phyloP scores from a whole-genome alignment of 92 coral and sea anemone species.

The Umimayanthus kanabou region DNA sequence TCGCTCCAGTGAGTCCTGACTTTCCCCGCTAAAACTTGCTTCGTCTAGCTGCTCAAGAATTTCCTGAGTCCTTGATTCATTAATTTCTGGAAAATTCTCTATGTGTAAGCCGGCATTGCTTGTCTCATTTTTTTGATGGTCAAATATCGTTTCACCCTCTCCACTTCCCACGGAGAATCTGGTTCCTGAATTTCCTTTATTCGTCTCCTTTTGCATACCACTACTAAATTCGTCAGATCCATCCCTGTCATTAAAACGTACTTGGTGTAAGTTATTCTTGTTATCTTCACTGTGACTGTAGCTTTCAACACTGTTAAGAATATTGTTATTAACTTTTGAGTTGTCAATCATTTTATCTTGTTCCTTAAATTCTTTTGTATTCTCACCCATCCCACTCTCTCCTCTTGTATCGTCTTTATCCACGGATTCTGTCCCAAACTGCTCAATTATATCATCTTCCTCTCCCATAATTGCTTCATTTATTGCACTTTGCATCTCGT shows the following conservation, averaged over 20 bases:
- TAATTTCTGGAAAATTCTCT: neutral
- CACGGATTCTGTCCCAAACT: neutral
- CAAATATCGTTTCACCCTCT: neutral
- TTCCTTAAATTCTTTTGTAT: neutral
- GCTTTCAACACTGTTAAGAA: neutral
- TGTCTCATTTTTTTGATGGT: neutral
- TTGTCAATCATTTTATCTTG: neutral
- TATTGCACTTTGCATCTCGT: neutral
- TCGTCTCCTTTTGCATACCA: neutral
- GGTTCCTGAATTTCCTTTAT: neutral
- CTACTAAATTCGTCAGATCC: neutral
- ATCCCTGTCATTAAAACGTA: neutral
- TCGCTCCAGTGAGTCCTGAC: slow-evolving; percentile 21
- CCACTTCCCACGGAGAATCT: neutral
- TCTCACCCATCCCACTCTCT: neutral
- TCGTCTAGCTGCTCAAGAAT: slow-evolving; percentile 64
- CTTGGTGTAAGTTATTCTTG: neutral
- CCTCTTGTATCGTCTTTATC: neutral
- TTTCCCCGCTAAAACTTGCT: slow-evolving; percentile 56
- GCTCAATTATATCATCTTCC: neutral
- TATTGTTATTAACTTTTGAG: neutral
- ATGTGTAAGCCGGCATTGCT: neutral
- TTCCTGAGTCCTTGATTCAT: slow-evolving; percentile 45
- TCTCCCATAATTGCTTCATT: slow-evolving; percentile 44
- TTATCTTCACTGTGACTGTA: neutral